Evolutionary conservation across 2,113 vertebrate genomes (phyloP).

Genomic region (Rhodinocichla rosea): DNA sequence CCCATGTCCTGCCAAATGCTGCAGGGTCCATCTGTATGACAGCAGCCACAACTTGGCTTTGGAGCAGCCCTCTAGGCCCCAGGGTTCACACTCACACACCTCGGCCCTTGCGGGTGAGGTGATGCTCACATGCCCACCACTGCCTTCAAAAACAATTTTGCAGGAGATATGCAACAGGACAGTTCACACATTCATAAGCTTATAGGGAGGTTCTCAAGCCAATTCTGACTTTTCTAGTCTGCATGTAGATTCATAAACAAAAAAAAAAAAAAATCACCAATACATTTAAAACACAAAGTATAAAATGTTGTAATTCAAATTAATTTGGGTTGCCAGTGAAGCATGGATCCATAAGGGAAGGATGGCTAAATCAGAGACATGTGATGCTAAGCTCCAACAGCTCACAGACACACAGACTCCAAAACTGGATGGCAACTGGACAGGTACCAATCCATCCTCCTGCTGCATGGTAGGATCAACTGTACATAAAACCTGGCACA

Average conservation of each 20-base stretch:
- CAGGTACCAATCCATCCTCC: background rate
- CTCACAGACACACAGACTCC: background rate
- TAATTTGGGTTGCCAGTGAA: background rate
- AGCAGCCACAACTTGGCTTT: background rate
- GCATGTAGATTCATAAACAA: background rate
- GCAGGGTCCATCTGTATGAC: background rate
- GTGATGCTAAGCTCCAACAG: background rate
- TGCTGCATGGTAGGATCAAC: background rate
- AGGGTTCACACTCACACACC: background rate
- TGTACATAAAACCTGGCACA: background rate
- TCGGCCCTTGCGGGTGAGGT: background rate
- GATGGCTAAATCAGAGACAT: background rate
- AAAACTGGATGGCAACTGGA: background rate
- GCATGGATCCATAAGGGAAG: background rate
- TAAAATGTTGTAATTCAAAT: background rate
- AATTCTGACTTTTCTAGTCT: background rate
- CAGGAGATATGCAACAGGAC: background rate
- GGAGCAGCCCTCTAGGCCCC: background rate
- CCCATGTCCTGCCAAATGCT: background rate
- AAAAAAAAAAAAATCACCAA: background rate
- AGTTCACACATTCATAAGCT: background rate
- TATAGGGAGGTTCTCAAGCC: background rate
- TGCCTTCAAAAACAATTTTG: background rate
- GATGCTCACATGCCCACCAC: accelerated
- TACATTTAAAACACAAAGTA: background rate